phyloP scores from a whole-genome alignment of 2,797 vertebrate species.

The Syndactyla subalaris region DNA sequence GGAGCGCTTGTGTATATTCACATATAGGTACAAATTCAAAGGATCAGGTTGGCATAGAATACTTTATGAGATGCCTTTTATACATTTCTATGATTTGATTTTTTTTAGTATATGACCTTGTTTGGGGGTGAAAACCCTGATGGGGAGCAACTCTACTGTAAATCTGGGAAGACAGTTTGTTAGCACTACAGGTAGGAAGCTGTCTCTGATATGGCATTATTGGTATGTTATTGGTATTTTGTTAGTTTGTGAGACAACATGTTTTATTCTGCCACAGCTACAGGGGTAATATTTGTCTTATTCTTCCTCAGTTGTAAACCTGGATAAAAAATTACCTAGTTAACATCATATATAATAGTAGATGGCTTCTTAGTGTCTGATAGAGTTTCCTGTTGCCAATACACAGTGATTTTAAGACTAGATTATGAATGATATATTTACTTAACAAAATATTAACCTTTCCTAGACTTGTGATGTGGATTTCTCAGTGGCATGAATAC shows the following conservation, averaged over 20 bases:
- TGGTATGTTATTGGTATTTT: not conserved
- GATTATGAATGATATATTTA: not conserved
- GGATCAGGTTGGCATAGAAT: accelerated
- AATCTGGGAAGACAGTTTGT: not conserved
- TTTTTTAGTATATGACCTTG: not conserved
- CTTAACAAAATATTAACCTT: not conserved
- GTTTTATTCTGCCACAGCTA: not conserved
- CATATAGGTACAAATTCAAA: not conserved
- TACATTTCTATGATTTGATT: not conserved
- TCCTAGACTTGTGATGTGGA: not conserved
- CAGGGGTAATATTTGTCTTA: not conserved
- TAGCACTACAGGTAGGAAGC: not conserved
- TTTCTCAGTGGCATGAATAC: not conserved
- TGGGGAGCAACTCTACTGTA: not conserved
- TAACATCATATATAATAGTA: not conserved
- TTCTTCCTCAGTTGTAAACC: not conserved
- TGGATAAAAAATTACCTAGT: not conserved
- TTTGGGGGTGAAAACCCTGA: not conserved
- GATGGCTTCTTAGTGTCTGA: not conserved
- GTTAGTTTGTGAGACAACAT: not conserved
- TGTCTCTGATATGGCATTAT: not conserved
- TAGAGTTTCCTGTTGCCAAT: not conserved
- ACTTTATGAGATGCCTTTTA: not conserved
- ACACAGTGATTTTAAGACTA: not conserved
- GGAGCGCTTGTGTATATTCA: not conserved